phyloP scores from a whole-genome alignment of 2,113 vertebrate species.

The Sarotherodon lohbergeri region DNA sequence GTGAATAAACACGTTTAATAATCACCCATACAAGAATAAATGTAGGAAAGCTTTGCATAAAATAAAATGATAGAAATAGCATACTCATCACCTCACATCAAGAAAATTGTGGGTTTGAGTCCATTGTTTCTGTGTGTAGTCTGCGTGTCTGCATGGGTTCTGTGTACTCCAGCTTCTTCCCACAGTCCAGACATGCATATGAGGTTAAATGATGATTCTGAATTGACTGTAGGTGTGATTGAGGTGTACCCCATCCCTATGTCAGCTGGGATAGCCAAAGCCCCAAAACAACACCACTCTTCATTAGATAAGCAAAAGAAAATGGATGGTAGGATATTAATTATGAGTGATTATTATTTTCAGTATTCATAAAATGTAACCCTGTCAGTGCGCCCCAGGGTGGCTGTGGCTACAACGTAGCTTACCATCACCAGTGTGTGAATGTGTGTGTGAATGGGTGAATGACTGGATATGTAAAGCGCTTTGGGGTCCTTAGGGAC shows the following conservation, averaged over 20 bases:
- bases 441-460: too few species aligned
- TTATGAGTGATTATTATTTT: background rate
- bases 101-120: background rate
- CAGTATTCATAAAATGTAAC: background rate
- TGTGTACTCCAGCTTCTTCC: background rate
- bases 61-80: background rate
- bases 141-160: background rate
- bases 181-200: background rate
- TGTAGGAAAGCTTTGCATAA: background rate
- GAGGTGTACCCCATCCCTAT: too few species aligned
- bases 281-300: background rate
- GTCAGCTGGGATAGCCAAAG: background rate
- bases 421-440: too few species aligned
- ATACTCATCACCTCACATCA: too few species aligned
- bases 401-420: too few species aligned
- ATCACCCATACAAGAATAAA: background rate
- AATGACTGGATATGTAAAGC: too few species aligned
- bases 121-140: too few species aligned
- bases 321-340: background rate
- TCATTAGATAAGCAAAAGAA: background rate
- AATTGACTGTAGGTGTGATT: background rate
- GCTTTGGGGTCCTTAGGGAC: too few species aligned
- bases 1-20: too few species aligned
- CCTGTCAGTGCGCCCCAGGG: too few species aligned
- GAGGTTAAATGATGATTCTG: background rate